A percentile compares a stretch with the other conserved stretches of the same genome.
These are phyloP conservation scores for Thymelicus acteon DNA, from an alignment of 2,888 invertebrate genomes.

Conservation along the genomic window DNA sequence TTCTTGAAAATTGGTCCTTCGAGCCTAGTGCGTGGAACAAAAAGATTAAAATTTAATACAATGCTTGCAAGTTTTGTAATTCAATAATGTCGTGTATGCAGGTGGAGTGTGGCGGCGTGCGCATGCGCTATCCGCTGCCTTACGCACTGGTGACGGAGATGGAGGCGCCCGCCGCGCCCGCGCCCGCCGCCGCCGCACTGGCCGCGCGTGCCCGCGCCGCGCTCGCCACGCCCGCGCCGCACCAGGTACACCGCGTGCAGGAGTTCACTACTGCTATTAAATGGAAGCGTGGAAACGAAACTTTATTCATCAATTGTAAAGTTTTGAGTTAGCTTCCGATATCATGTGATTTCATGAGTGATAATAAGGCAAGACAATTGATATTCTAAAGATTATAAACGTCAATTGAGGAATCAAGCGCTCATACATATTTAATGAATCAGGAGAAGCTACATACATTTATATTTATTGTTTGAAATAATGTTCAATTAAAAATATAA, in stretches of 20 bases:
- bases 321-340: slow-evolving; percentile 62
- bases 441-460: too few relatives aligned
- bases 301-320: slow-evolving; percentile 46
- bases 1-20: too few relatives aligned
- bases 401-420: neutral
- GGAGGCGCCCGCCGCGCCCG: slow-evolving; percentile 84
- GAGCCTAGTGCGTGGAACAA: too few relatives aligned
- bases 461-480: too few relatives aligned
- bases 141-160: slow-evolving; percentile 96
- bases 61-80: neutral
- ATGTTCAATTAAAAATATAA: too few relatives aligned
- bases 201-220: slow-evolving; percentile 56
- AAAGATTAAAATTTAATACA: too few relatives aligned
- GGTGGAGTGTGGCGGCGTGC: slow-evolving; percentile 92
- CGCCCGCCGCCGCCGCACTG: slow-evolving; percentile 54
- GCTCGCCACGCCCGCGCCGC: slow-evolving; percentile 64
- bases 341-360: slow-evolving; percentile 41
- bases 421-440: neutral
- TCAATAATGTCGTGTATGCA: slow-evolving; percentile 51
- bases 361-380: neutral
- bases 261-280: too few relatives aligned
- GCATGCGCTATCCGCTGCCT: slow-evolving; percentile 97
- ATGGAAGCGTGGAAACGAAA: slow-evolving; percentile 65
- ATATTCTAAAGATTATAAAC: neutral
- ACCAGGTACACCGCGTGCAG: slow-evolving; percentile 48